Evolutionary conservation across 1,140 invertebrate genomes (phyloP), one percentile per base, ranked within the genome.

Genomic region (Euwallacea fornicatus): DNA sequence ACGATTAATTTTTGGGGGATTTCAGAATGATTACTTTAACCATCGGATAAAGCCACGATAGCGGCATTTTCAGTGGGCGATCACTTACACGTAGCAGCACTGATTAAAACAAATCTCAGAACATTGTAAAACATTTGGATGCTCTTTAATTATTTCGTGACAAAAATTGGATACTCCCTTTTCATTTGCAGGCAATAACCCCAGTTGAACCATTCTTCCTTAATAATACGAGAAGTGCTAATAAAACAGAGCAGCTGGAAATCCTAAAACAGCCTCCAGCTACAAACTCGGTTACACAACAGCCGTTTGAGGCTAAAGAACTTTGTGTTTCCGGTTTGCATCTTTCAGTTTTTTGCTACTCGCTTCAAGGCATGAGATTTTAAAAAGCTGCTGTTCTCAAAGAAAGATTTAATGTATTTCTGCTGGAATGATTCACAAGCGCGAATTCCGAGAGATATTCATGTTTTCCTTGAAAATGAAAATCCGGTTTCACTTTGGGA

Each of bases 321-420:
- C 9, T 15, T 15, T 56, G 46, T 21, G 54, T 56, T 56, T 56
- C 54, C 16, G 54, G 54, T 56, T 16, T 56, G 11, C 54, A 56
- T 56, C 16, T 56, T 56, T 15, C 54, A 56, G 16, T 56, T 56
- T 56, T 56, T 56, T 56, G 16, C 54, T 16, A 50, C 46, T 10
- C 46, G 46, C 46, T 13, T 56, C 16, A 13, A 13, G 46, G 46
- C 46, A 6, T 6, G 9, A 13, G 46, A 11, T 50, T 11, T 50
- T 50, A 11, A 50, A 50, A 50, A 50, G 46, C 46, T 50, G 13
- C 46, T 50, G 2, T 50, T 13, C 46, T 50, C 46, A 56, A 56
- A 56, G 54, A 56, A 56, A 10, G 54, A 16, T 56, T 56, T 56
- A 56, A 56, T 56, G 54, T 56, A 8, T 56, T 56, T 13, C 54